phyloP scores from a whole-genome alignment of 2,888 invertebrate species.

The Maniola hyperantus region DNA sequence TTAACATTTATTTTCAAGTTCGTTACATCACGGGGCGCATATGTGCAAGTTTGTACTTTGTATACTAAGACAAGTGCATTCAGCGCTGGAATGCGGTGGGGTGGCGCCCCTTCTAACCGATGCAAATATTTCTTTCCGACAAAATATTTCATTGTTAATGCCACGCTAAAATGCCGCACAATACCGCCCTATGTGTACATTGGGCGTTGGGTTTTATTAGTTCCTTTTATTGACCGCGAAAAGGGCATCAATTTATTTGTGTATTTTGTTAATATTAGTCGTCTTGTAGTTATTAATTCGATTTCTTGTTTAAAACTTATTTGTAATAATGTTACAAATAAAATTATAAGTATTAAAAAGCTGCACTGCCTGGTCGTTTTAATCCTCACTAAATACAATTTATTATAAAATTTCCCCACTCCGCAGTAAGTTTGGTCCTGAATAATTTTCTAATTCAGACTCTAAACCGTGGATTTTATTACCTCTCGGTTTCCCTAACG shows the following conservation, averaged over 20 bases:
- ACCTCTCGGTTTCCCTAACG: conserved; percentile 71
- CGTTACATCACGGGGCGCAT: conserved; percentile 17
- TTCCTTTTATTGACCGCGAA: conserved; percentile 63
- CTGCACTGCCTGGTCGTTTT: conserved; percentile 21
- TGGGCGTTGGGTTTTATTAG: conserved; percentile 71
- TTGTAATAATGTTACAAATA: not conserved
- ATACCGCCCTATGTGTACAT: conserved; percentile 64
- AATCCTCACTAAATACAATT: conserved; percentile 34
- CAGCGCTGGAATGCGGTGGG: conserved; percentile 65
- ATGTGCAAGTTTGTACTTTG: conserved; percentile 20
- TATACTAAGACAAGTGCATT: conserved; percentile 46
- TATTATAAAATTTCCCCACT: conserved; percentile 40
- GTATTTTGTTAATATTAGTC: conserved; percentile 20
- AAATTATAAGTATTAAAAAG: not conserved
- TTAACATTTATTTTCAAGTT: conserved; percentile 21
- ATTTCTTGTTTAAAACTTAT: too few species aligned
- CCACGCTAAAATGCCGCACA: conserved; percentile 64
- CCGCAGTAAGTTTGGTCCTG: conserved; percentile 48
- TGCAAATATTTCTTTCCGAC: conserved; percentile 78
- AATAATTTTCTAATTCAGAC: conserved; percentile 71
- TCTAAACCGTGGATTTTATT: conserved; percentile 68
- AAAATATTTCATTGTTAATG: conserved; percentile 78
- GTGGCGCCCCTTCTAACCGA: conserved; percentile 53
- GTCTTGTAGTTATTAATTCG: not conserved
- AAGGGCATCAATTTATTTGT: conserved; percentile 56